These are phyloP conservation scores for Coracias cyanogaster DNA, from an alignment of 2,797 vertebrate genomes.

Conservation along the genomic window DNA sequence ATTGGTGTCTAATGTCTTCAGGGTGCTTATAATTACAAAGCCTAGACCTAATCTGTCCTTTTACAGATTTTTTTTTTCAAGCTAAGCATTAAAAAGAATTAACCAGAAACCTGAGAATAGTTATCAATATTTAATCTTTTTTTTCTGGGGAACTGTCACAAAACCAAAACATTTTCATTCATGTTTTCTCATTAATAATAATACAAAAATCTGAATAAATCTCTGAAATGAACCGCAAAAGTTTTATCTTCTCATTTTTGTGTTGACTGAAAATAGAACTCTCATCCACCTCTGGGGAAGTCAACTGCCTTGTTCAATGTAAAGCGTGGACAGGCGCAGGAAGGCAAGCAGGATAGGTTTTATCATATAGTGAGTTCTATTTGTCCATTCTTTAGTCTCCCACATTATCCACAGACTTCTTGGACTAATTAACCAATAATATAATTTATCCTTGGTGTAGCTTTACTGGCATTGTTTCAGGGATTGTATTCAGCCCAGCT, in stretches of 20 bases:
- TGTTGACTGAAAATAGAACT: not conserved
- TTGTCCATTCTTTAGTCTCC: not conserved
- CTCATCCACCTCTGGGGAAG: not conserved
- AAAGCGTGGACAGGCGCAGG: not conserved
- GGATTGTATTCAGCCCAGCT: not conserved
- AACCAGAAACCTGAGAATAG: constrained; percentile 2
- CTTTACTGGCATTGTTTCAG: not conserved
- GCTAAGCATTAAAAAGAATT: constrained; percentile 45
- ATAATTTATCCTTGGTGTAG: not conserved
- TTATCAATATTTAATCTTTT: not conserved
- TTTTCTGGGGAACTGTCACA: not conserved
- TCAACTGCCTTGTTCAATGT: not conserved
- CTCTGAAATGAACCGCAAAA: not conserved
- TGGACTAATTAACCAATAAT: not conserved
- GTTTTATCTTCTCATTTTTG: not conserved
- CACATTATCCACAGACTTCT: not conserved
- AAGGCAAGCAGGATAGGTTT: not conserved
- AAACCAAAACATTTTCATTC: constrained; percentile 8
- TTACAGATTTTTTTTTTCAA: not conserved
- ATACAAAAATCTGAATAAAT: not conserved
- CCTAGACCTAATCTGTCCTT: constrained; percentile 17
- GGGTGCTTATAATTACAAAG: constrained; percentile 50
- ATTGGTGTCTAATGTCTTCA: constrained; percentile 29
- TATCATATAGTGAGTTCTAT: not conserved
- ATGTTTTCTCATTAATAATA: constrained; percentile 9